phyloP scores from a whole-genome alignment of 2,113 vertebrate genomes.

The Sinocyclocheilus maitianheensis region DNA sequence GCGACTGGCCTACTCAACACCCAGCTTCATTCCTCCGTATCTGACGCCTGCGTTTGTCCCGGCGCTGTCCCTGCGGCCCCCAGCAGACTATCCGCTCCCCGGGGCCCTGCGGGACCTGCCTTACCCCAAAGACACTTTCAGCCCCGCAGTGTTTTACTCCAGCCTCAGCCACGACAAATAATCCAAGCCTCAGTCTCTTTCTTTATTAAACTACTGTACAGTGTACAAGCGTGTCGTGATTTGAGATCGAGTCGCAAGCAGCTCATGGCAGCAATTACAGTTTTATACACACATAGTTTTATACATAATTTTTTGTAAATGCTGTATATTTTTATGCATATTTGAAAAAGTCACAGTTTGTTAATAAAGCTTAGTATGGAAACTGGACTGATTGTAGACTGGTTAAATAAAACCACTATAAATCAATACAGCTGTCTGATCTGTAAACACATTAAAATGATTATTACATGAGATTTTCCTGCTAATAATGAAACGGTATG shows the following conservation, averaged over 20 bases:
- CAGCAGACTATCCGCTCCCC: slow-evolving; percentile 76
- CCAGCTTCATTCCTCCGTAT: slow-evolving; percentile 81
- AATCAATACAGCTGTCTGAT: no score
- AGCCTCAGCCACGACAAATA: slow-evolving; percentile 72
- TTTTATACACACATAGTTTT: no score
- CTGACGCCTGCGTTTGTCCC: slow-evolving; percentile 64
- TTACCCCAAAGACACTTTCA: slow-evolving; percentile 51
- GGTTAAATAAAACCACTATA: no score
- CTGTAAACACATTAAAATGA: no score
- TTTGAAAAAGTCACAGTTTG: neutral
- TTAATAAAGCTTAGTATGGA: neutral
- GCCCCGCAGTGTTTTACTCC: slow-evolving; percentile 70
- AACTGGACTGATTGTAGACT: no score
- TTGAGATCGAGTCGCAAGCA: no score
- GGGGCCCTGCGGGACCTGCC: slow-evolving; percentile 68
- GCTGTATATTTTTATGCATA: neutral
- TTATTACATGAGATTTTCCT: no score
- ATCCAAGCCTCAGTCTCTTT: neutral
- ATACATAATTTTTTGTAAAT: neutral
- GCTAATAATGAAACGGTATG: no score
- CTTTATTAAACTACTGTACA: no score
- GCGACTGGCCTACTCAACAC: slow-evolving; percentile 75
- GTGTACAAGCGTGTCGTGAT: no score
- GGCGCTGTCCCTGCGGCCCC: slow-evolving; percentile 78
- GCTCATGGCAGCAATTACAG: no score